phyloP scores from a whole-genome alignment of 2,888 invertebrate species.

The Hirudinaria manillensis region DNA sequence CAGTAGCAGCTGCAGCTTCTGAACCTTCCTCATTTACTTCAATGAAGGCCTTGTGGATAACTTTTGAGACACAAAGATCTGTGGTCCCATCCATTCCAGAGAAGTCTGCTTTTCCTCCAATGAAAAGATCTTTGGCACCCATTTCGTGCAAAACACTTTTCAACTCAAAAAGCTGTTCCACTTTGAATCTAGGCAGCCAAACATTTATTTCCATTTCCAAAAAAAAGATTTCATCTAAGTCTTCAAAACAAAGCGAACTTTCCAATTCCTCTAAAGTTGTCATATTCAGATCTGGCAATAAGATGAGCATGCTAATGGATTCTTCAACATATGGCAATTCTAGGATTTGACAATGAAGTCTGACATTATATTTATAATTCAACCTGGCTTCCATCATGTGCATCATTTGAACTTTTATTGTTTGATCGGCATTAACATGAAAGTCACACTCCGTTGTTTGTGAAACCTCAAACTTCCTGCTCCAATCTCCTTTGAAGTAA shows the following conservation, averaged over 20 bases:
- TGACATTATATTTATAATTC: background rate
- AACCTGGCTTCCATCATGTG: background rate
- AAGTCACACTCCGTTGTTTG: constrained; percentile 56
- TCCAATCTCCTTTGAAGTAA: constrained; percentile 52
- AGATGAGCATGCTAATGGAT: constrained; percentile 20
- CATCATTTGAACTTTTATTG: constrained; percentile 15
- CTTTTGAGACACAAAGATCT: constrained; percentile 43
- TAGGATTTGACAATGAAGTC: constrained; percentile 23
- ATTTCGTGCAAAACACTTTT: constrained; percentile 31
- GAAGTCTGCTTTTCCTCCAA: constrained; percentile 44
- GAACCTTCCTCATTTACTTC: constrained; percentile 44
- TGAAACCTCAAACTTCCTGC: constrained; percentile 58
- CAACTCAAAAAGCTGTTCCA: constrained; percentile 37
- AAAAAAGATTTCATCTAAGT: constrained; percentile 8
- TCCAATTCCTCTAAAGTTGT: constrained; percentile 27
- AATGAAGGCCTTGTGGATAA: constrained; percentile 50
- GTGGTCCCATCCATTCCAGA: constrained; percentile 44
- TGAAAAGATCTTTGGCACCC: constrained; percentile 41
- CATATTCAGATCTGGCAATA: constrained; percentile 18
- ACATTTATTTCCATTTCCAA: constrained; percentile 35
- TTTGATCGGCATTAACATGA: constrained; percentile 11
- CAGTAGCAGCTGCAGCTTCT: constrained; percentile 45
- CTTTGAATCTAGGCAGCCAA: constrained; percentile 39
- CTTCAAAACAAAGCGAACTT: constrained; percentile 18
- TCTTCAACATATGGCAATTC: constrained; percentile 21